Conservation (phyloP, 2,797 vertebrate species). For the Pangasius krempfi region DNA sequence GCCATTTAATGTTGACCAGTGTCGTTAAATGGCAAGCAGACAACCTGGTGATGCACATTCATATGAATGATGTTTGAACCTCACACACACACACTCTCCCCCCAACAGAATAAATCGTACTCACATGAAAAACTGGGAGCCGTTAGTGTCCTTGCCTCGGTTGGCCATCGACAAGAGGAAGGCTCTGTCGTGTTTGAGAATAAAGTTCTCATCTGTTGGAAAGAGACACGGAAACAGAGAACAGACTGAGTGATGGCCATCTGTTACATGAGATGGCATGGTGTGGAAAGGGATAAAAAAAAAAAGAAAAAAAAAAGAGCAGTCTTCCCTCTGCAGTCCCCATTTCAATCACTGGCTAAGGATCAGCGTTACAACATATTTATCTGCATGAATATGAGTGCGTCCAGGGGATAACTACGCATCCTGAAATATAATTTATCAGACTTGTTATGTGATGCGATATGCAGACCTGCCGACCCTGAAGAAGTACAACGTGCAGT, state of each 20-base stretch:
- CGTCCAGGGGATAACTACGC: not conserved
- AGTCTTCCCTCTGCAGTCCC: not conserved
- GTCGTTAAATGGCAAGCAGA: conserved; percentile 54
- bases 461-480: not conserved
- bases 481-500: not conserved
- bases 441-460: not conserved
- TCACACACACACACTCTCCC: conserved; percentile 54
- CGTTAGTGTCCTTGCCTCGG: conserved; percentile 98
- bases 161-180: conserved; percentile 99
- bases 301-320: not conserved
- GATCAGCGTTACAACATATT: not conserved
- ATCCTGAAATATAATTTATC: not conserved
- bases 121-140: conserved; percentile 99
- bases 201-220: conserved; percentile 97
- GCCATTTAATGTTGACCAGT: conserved; percentile 54
- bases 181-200: conserved; percentile 97
- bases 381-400: not conserved
- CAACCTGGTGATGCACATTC: conserved; percentile 49
- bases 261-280: conserved; percentile 23
- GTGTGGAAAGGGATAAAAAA: conserved; percentile 26
- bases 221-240: conserved; percentile 50
- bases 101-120: conserved; percentile 65
- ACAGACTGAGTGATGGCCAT: conserved; percentile 43
- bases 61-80: conserved; percentile 48
- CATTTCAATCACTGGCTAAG: conserved; percentile 15